Conservation (phyloP, 2,888 invertebrate species). For the Odontocerum albicorne region DNA sequence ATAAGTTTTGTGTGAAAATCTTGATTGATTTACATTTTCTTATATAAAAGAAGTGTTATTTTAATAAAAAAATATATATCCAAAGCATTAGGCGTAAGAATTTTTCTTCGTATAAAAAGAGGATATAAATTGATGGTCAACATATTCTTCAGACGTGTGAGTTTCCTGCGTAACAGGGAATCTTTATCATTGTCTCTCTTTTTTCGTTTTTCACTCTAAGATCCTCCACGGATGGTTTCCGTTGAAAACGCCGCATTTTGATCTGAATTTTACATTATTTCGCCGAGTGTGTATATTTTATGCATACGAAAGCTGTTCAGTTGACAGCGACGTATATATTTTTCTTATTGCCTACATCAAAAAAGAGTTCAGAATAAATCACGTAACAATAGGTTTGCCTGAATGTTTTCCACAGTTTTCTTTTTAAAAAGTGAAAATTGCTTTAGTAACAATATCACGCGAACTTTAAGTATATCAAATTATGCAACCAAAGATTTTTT, state of each 20-base stretch:
- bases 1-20: no score
- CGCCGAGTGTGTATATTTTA: conserved; percentile 32
- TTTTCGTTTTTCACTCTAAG: conserved; percentile 22
- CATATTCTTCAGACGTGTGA: conserved; percentile 36
- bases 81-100: no score
- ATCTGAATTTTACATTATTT: conserved; percentile 34
- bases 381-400: conserved; percentile 19
- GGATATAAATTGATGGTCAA: no score
- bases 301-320: conserved; percentile 31
- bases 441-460: no score
- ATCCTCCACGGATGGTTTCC: conserved; percentile 11
- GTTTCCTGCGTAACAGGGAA: conserved; percentile 33
- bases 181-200: conserved; percentile 34
- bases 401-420: no score
- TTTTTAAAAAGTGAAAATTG: no score
- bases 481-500: no score
- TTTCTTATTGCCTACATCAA: conserved; percentile 34
- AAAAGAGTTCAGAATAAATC: conserved; percentile 29
- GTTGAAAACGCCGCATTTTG: conserved; percentile 26
- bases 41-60: no score
- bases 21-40: no score
- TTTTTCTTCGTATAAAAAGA: no score
- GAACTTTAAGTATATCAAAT: no score
- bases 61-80: no score
- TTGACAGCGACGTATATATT: conserved; percentile 32